phyloP scores from a whole-genome alignment of 2,888 invertebrate genomes.

The Acronicta aceris region DNA sequence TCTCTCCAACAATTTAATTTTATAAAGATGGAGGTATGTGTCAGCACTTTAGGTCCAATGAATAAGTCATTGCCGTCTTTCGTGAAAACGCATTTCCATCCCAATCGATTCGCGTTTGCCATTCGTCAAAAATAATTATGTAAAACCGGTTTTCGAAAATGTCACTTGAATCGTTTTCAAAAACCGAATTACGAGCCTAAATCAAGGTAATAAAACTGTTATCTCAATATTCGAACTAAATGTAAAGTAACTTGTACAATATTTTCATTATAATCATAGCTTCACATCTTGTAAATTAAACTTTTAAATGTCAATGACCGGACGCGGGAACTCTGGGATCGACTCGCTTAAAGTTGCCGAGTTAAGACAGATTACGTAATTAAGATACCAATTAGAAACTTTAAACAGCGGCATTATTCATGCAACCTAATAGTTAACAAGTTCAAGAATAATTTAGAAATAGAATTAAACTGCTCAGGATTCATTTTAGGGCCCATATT shows the following conservation, averaged over 20 bases:
- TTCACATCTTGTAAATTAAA: slow-evolving; percentile 2
- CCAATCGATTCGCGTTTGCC: too few relatives aligned
- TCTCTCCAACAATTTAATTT: too few relatives aligned
- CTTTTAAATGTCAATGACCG: slow-evolving; percentile 20
- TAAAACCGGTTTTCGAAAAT: too few relatives aligned
- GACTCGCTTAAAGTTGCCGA: slow-evolving; percentile 38
- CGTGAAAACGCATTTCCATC: too few relatives aligned
- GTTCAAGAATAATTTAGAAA: slow-evolving; percentile 30
- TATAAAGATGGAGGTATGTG: too few relatives aligned
- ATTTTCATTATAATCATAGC: background rate
- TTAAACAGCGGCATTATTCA: slow-evolving; percentile 39
- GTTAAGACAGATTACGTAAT: slow-evolving; percentile 53
- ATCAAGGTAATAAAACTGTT: too few relatives aligned
- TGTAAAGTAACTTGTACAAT: slow-evolving; percentile 1
- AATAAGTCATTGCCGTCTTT: too few relatives aligned
- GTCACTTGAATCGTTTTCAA: too few relatives aligned
- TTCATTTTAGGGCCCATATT: slow-evolving; percentile 3
- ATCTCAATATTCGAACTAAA: background rate
- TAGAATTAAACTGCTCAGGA: slow-evolving; percentile 18
- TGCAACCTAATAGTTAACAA: slow-evolving; percentile 49
- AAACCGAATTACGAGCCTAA: too few relatives aligned
- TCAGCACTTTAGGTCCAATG: too few relatives aligned
- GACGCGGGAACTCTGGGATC: slow-evolving; percentile 22
- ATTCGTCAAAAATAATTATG: too few relatives aligned
- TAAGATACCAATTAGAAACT: slow-evolving; percentile 53